These are phyloP conservation scores for Aporophyla lueneburgensis DNA, from an alignment of 2,888 invertebrate genomes.

Conservation along the genomic window DNA sequence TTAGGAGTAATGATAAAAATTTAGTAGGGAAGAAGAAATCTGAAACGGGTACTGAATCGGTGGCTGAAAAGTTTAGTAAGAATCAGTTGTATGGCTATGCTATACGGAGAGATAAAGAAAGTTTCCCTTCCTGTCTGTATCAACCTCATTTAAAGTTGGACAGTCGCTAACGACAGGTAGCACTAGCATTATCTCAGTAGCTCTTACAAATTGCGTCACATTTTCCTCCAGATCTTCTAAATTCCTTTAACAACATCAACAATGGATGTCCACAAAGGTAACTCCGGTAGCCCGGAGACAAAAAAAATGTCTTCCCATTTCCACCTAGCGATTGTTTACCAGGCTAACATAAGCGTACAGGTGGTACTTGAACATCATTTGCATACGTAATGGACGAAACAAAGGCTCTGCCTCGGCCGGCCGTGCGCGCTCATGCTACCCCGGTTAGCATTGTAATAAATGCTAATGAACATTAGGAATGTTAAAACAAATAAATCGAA, in stretches of 20 bases:
- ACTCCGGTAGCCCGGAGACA: constrained; percentile 76
- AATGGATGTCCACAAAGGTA: constrained; percentile 67
- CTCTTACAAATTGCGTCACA: constrained; percentile 58
- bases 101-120: too few relatives aligned
- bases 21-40: too few relatives aligned
- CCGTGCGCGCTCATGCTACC: constrained; percentile 83
- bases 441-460: constrained; percentile 85
- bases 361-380: constrained; percentile 79
- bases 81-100: too few relatives aligned
- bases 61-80: too few relatives aligned
- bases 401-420: constrained; percentile 82
- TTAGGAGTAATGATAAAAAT: too few relatives aligned
- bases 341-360: constrained; percentile 86
- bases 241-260: constrained; percentile 60
- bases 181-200: constrained; percentile 41
- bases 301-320: constrained; percentile 77
- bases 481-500: constrained; percentile 75
- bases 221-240: constrained; percentile 57
- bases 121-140: not conserved
- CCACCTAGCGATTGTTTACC: constrained; percentile 84
- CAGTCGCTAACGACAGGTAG: constrained; percentile 45
- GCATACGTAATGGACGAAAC: constrained; percentile 87
- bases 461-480: constrained; percentile 86
- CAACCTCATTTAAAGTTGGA: constrained; percentile 9
- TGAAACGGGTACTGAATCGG: too few relatives aligned